Evolutionary conservation across 2,113 vertebrate species (phyloP).

Genomic region (Macroglossus sobrinus): DNA sequence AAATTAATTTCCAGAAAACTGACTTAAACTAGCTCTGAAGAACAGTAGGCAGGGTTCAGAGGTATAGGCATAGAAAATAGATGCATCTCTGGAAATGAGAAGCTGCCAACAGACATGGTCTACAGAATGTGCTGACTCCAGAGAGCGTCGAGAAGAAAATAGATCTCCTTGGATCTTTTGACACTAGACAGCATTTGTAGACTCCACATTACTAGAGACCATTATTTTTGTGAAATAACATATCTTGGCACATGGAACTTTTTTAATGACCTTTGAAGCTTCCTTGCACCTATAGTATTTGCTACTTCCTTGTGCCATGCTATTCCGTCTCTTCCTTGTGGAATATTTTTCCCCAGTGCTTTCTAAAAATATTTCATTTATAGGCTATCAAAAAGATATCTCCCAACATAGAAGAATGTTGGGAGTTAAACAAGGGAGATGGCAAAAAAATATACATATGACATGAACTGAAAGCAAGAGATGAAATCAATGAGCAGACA

Average conservation of each 20-base stretch:
- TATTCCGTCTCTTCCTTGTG: constrained; percentile 27
- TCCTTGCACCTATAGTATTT: constrained; percentile 32
- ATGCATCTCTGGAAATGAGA: not conserved
- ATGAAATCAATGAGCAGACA: not conserved
- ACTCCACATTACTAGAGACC: not conserved
- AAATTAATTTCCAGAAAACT: constrained; percentile 45
- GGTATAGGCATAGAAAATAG: not conserved
- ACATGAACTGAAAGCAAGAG: not conserved
- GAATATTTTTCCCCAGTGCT: not conserved
- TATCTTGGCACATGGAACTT: constrained; percentile 18
- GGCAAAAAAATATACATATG: not conserved
- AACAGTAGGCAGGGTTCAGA: not conserved
- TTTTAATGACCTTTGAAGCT: constrained; percentile 29
- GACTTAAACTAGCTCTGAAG: not conserved
- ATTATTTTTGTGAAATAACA: not conserved
- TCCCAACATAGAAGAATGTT: not conserved
- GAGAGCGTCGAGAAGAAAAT: not conserved
- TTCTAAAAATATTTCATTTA: not conserved
- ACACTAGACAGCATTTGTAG: not conserved
- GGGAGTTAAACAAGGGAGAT: not conserved
- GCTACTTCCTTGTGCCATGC: constrained; percentile 1
- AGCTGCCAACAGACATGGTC: not conserved
- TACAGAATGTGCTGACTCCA: not conserved
- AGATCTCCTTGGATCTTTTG: not conserved
- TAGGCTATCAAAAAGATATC: not conserved